Evolutionary conservation across 35 echinoderm and acorn worm genomes (phyloP).

Genomic region (Apostichopus californicus): DNA sequence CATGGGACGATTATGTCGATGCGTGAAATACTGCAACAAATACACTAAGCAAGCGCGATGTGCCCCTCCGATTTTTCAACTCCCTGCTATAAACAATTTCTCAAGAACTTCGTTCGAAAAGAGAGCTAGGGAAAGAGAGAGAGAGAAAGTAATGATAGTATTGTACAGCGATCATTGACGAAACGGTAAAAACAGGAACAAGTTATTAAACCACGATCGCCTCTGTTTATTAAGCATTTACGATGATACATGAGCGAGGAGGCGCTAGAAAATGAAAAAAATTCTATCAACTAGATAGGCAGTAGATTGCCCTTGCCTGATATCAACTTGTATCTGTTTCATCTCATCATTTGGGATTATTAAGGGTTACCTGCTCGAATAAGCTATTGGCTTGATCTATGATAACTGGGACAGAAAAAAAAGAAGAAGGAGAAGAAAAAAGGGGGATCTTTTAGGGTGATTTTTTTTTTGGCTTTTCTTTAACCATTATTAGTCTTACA

Average conservation of each 20-base stretch:
- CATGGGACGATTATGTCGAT: constrained; percentile 9
- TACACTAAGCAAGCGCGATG: constrained; percentile 29
- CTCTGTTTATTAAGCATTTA: constrained; percentile 55
- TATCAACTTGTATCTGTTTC: constrained; percentile 32
- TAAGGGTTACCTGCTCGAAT: constrained; percentile 2
- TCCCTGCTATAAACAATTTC: constrained; percentile 43
- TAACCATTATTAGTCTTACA: background rate
- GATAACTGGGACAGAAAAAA: constrained; percentile 1
- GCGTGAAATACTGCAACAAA: constrained; percentile 36
- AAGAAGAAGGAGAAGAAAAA: background rate
- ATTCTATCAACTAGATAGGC: constrained; percentile 33
- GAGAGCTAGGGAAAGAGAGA: background rate
- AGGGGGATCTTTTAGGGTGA: background rate
- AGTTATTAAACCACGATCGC: constrained; percentile 46
- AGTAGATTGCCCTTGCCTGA: constrained; percentile 4
- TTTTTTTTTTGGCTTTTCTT: background rate
- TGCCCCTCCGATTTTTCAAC: constrained; percentile 41
- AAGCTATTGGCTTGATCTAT: constrained; percentile 35
- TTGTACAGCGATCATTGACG: background rate
- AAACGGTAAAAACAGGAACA: background rate
- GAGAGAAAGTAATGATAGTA: background rate
- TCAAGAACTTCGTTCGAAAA: constrained; percentile 3
- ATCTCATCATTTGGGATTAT: constrained; percentile 9
- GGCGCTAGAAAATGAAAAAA: constrained; percentile 43
- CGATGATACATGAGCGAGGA: constrained; percentile 44